Conservation (phyloP, 2,888 invertebrate genomes). For the Cephus rjabovi region DNA sequence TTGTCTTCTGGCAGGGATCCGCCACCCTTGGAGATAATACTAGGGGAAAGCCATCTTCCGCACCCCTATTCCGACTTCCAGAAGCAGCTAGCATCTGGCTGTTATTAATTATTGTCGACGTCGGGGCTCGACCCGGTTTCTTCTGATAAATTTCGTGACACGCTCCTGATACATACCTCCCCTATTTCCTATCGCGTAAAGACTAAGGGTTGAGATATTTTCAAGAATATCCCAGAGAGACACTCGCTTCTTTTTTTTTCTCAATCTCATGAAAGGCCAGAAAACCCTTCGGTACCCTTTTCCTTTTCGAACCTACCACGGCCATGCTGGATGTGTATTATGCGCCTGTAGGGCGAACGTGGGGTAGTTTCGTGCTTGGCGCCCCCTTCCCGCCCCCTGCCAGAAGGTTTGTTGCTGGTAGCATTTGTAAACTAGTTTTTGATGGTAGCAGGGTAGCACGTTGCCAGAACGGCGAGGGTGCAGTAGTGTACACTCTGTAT, state of each 20-base stretch:
- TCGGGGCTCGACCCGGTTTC: slow-evolving; percentile 31
- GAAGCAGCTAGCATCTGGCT: slow-evolving; percentile 16
- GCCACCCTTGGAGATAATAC: slow-evolving; percentile 14
- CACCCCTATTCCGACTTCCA: not conserved
- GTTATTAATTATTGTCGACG: slow-evolving; percentile 51
- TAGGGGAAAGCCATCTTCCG: slow-evolving; percentile 4
- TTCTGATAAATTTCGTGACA: slow-evolving; percentile 38
- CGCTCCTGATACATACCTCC: too few species aligned
- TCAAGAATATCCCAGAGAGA: too few species aligned
- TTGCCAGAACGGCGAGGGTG: slow-evolving; percentile 27
- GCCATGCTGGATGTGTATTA: too few species aligned
- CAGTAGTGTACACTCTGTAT: slow-evolving; percentile 19
- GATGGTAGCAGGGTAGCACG: slow-evolving; percentile 46
- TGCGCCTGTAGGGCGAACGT: not conserved
- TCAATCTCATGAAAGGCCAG: not conserved
- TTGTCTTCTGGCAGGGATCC: slow-evolving; percentile 15
- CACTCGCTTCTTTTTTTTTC: too few species aligned
- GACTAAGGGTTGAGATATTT: too few species aligned
- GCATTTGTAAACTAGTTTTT: slow-evolving; percentile 56
- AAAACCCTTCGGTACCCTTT: slow-evolving; percentile 10
- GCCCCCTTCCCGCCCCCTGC: slow-evolving; percentile 1
- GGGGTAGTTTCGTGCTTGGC: slow-evolving; percentile 12
- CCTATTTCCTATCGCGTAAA: too few species aligned
- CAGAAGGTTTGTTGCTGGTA: slow-evolving; percentile 12
- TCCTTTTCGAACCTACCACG: too few species aligned